Evolutionary conservation across 2,113 vertebrate species (phyloP).

Genomic region (Penelope pileata): DNA sequence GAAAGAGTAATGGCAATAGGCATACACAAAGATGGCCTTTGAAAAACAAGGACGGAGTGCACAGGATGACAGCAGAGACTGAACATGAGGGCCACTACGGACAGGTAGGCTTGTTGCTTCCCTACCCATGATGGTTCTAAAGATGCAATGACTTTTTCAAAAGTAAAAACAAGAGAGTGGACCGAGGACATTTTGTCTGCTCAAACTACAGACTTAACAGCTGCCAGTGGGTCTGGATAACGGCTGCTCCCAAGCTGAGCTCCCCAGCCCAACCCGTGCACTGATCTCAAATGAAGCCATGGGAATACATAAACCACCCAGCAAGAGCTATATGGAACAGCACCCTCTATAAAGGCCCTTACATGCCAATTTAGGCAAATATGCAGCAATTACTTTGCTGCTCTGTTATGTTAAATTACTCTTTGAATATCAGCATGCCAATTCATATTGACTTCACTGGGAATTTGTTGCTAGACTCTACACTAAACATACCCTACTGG

Average conservation of each 20-base stretch:
- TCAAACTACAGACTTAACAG: neutral
- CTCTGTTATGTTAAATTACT: slow-evolving; percentile 43
- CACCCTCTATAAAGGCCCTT: neutral
- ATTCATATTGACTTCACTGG: slow-evolving; percentile 16
- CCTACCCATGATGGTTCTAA: neutral
- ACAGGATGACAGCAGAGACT: neutral
- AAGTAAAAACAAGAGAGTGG: neutral
- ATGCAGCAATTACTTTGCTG: neutral
- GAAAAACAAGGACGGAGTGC: neutral
- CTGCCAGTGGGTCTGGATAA: neutral
- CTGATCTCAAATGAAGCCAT: neutral
- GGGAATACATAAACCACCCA: neutral
- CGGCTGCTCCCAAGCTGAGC: neutral
- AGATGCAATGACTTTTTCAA: neutral
- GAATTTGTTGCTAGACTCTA: slow-evolving; percentile 30
- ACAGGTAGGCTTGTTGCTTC: neutral
- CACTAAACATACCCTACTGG: slow-evolving; percentile 31
- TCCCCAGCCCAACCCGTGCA: neutral
- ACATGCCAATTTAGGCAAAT: slow-evolving; percentile 19
- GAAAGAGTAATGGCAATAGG: neutral
- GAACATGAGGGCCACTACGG: neutral
- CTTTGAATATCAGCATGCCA: neutral
- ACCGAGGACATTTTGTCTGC: neutral
- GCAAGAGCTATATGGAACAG: neutral
- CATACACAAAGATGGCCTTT: neutral